phyloP scores from a whole-genome alignment of 1,140 invertebrate species.

The Drosophila sproati region DNA sequence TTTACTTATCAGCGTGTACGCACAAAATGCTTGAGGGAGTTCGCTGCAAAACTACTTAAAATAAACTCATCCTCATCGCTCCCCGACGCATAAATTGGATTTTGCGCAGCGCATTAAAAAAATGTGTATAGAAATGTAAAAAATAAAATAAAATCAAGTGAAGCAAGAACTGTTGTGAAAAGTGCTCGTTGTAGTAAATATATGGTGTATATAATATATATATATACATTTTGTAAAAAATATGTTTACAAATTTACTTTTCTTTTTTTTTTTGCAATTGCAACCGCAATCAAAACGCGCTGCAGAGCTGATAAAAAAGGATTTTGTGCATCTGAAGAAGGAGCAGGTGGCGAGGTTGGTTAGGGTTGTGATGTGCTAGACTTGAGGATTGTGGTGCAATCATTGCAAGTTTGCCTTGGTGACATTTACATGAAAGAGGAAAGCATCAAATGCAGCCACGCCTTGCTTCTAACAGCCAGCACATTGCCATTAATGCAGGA shows the following conservation, averaged over 20 bases:
- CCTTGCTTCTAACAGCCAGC: conserved; percentile 25
- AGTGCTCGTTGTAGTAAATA: background rate
- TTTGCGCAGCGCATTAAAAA: conserved; percentile 42
- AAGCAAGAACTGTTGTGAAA: conserved; percentile 19
- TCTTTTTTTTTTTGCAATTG: conserved; percentile 50
- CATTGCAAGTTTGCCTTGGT: conserved; percentile 57
- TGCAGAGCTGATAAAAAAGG: conserved; percentile 23
- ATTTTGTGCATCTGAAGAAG: conserved; percentile 14
- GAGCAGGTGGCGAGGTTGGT: background rate
- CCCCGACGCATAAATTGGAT: conserved; percentile 66
- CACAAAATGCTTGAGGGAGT: conserved; percentile 64
- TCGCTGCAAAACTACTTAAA: conserved; percentile 75
- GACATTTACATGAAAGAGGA: conserved; percentile 79
- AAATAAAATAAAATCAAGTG: conserved; percentile 18
- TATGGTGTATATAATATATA: background rate
- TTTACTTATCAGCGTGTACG: conserved; percentile 45
- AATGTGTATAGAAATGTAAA: conserved; percentile 1
- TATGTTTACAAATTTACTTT: conserved; percentile 67
- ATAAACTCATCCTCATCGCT: conserved; percentile 63
- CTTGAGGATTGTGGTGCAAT: conserved; percentile 24
- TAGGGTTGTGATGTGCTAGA: no score
- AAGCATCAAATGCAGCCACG: conserved; percentile 69
- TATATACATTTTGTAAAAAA: conserved; percentile 66
- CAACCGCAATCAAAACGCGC: conserved; percentile 67
- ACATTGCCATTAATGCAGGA: conserved; percentile 74